Base-by-base conservation (phyloP, 2,797 vertebrate genomes). In the Poecilia gillii region DNA sequence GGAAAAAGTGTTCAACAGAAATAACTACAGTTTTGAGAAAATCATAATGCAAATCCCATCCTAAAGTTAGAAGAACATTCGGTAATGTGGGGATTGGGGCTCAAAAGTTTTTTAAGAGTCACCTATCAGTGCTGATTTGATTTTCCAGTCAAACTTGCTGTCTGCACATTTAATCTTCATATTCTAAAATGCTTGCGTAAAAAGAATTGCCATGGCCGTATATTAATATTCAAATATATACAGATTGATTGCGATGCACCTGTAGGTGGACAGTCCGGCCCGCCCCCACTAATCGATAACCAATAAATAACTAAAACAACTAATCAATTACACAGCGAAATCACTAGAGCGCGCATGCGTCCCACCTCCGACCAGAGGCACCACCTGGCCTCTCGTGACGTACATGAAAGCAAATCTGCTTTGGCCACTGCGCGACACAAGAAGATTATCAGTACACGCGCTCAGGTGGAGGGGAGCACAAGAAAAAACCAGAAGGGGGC, bases 331-430 rank as follows among this genome's bases (percentile, higher is more conserved):
- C 47, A 0, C 41, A 1, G 45, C 12, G 6, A 45, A 46, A 76
- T 87, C 79, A 75, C 74, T 11, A 12, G 16, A 87, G 72, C 81
- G 95, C 96, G 96, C 96, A 94, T 93, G 96, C 95, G 94, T 90
- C 41, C 23, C 66, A 83, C 62, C 73, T 73, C 49, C 16, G 16
- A 23, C 28, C 77, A 36, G 45, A 4, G 28, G 16, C 82, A 70
- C 82, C 88, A 94, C 92, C 92, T 93, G 91, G 89, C 82, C 74
- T 74, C 74, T 41, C 53, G 87, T 96, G 96, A 96, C 95, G 95
- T 94, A 89, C 68, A 70, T 64, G 82, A 87, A 77, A 94, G 92
- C 85, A 90, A 93, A 94, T 91, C 91, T 88, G 74, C 83, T 93
- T 87, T 84, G 82, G 80, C 47, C 45, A 73, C 82, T 55, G 89